Base-by-base conservation (phyloP, 2,113 vertebrate species). In the Phalacrocorax brasilianus region DNA sequence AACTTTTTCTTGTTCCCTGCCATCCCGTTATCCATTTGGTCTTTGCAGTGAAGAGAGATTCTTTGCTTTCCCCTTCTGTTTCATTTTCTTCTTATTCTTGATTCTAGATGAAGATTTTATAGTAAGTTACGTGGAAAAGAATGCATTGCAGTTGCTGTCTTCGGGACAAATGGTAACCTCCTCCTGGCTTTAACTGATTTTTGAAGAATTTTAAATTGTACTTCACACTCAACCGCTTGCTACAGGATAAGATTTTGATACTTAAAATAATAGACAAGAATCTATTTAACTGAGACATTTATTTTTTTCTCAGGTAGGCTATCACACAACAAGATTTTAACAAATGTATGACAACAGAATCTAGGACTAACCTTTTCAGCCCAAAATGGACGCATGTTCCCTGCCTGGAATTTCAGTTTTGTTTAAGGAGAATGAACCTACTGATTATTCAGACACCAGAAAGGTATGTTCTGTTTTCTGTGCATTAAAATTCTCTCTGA, bases 1-100 rank as follows among this genome's bases (percentile, higher is more conserved):
- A 84, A n/a, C 19, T 18, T 65, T 35, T 79, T 56, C 2, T 0
- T 50, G 8, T 74, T 84, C 22, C 12, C 33, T 52, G 5, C 2
- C 2, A 55, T 61, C 6, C 20, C 0, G 0, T 71, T 78, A 58
- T 35, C 8, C 13, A 30, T 47, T 70, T 22, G 45, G 5, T 40
- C 21, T 62, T 58, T 62, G 5, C 6, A 79, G 5, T 6, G 14
- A 79, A 67, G 11, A 71, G 8, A 84, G 1, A 89, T 73, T 93
- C 26, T 93, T 73, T 89, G 12, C 61, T 84, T 67, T 52, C 30
- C 21, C 4, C 10, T 84, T 88, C 66, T 85, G 12, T 73, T 84
- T 73, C 4, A 42, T 78, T 72, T 89, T 35, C 38, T 52, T 62
- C 16, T 71, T 70, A 52, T 68, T 6, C 30, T 27, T 53, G 23